Conservation (phyloP, 1,140 invertebrate genomes). For the Drosophila littoralis region DNA sequence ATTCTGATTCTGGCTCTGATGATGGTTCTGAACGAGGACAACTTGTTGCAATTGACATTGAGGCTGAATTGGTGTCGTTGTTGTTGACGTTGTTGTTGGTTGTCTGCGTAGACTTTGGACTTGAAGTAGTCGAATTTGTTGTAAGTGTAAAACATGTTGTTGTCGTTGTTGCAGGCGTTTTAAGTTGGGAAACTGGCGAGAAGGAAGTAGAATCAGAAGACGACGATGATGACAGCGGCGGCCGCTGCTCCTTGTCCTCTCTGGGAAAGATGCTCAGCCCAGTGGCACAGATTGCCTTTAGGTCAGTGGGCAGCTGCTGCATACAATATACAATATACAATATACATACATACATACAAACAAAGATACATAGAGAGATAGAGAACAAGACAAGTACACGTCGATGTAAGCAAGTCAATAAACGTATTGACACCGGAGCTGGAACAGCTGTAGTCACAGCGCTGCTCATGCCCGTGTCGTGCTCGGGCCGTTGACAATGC, state of each 20-base stretch:
- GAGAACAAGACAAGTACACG: conserved; percentile 7
- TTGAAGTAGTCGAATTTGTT: conserved; percentile 25
- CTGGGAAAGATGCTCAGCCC: conserved; percentile 61
- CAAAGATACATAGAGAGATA: conserved; percentile 6
- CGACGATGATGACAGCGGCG: conserved; percentile 30
- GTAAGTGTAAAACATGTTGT: conserved; percentile 21
- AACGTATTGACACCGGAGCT: neutral
- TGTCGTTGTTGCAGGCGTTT: conserved; percentile 8
- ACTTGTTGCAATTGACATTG: neutral
- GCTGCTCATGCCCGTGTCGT: neutral
- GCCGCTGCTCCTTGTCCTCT: conserved; percentile 30
- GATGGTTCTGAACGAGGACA: conserved; percentile 13
- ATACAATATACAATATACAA: conserved; percentile 18
- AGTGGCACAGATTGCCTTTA: conserved; percentile 39
- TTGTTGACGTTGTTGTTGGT: conserved; percentile 15
- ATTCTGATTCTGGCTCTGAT: conserved; percentile 22
- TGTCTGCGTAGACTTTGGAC: conserved; percentile 20
- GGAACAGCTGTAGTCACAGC: neutral
- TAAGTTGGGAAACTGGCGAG: conserved; percentile 24
- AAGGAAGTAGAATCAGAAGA: conserved; percentile 20
- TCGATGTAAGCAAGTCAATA: neutral
- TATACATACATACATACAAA: conserved; percentile 35
- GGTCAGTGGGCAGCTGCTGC: conserved; percentile 44
- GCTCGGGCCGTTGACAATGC: neutral
- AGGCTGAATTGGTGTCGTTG: conserved; percentile 12